Evolutionary conservation across 2,797 vertebrate genomes (phyloP).

Genomic region (Cynodonichthys magdalenae): DNA sequence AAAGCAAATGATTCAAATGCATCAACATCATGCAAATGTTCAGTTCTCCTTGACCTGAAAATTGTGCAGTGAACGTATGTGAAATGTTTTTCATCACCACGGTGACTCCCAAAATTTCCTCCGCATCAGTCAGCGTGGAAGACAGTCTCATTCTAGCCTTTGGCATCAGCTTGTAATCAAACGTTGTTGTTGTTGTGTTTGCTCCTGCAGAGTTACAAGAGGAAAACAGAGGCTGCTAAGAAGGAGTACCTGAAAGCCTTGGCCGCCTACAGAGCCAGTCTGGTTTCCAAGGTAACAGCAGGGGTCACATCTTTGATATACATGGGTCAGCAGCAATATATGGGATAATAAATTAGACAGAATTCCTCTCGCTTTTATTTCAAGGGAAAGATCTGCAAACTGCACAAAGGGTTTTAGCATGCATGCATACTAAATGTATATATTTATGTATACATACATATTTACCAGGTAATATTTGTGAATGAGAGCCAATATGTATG

Average conservation of each 20-base stretch:
- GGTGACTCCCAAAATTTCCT: conserved; percentile 44
- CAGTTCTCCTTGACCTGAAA: conserved; percentile 38
- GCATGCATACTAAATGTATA: conserved; percentile 1
- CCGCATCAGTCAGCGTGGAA: conserved; percentile 45
- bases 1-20: conserved; percentile 26
- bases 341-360: conserved; percentile 79
- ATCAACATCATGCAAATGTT: conserved; percentile 33
- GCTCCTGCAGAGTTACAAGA: conserved; percentile 94
- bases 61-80: conserved; percentile 29
- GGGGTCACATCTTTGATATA: conserved; percentile 83
- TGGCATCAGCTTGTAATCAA: conserved; percentile 68
- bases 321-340: conserved; percentile 80
- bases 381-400: conserved; percentile 59
- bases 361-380: conserved; percentile 72
- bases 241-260: conserved; percentile 99
- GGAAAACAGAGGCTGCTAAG: conserved; percentile 99
- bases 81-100: conserved; percentile 33
- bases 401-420: conserved; percentile 23
- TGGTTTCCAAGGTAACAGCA: conserved; percentile 96
- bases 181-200: conserved; percentile 71
- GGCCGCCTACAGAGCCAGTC: conserved; percentile 97
- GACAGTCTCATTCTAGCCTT: conserved; percentile 56
- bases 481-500: conserved; percentile 29
- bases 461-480: conserved; percentile 5
- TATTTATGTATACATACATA: conserved; percentile 15